Percentiles rank a stretch among this genome's conserved stretches.
phyloP scores from a whole-genome alignment of 2,113 vertebrate genomes.

The Passer montanus region DNA sequence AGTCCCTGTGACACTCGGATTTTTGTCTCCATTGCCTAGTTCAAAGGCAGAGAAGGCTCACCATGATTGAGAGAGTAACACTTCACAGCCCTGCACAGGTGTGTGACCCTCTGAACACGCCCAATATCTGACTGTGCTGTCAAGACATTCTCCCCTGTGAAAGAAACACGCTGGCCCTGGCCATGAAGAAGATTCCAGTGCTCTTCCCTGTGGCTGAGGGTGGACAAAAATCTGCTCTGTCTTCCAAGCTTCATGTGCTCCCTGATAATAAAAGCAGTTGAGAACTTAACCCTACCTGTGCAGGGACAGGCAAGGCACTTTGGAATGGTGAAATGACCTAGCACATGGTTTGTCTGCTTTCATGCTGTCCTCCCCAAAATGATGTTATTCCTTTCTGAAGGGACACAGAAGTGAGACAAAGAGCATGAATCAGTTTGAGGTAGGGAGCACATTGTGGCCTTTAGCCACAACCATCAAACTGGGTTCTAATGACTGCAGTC shows the following conservation, averaged over 20 bases:
- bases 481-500: not conserved
- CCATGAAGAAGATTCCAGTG: not conserved
- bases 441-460: not conserved
- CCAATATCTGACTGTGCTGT: rapidly evolving
- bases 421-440: not conserved
- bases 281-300: not conserved
- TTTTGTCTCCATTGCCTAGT: not conserved
- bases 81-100: not conserved
- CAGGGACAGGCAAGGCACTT: not conserved
- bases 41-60: not conserved
- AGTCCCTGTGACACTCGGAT: not conserved
- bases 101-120: not conserved
- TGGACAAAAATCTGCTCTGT: not conserved
- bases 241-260: not conserved
- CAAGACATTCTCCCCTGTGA: too few species aligned
- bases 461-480: not conserved
- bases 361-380: rapidly evolving
- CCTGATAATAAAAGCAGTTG: not conserved
- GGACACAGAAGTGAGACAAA: not conserved
- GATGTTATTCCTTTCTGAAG: not conserved
- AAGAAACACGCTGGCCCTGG: too few species aligned
- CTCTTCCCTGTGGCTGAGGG: rapidly evolving
- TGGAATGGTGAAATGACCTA: not conserved
- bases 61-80: rapidly evolving
- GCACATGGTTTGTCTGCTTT: not conserved